Conservation (phyloP, 1,140 invertebrate species). For the Sycophila sp. region DNA sequence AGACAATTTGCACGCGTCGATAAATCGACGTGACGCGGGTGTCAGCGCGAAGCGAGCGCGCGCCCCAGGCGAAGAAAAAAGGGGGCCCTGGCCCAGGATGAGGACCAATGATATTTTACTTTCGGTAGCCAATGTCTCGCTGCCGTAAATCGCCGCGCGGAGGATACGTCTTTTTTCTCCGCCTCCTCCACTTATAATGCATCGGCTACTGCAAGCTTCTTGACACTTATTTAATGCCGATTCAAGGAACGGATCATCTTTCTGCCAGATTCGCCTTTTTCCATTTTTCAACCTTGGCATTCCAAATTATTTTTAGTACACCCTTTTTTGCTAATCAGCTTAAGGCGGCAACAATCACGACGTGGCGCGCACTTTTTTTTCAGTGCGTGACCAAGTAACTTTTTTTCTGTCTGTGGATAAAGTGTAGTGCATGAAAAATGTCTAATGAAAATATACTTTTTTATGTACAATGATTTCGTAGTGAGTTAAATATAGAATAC, state of each 20-base stretch:
- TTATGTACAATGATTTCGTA: no score
- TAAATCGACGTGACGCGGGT: background rate
- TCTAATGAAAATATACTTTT: no score
- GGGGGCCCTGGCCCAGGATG: background rate
- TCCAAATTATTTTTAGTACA: no score
- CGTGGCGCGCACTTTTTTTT: no score
- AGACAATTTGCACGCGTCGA: constrained; percentile 8
- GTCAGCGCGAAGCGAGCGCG: background rate
- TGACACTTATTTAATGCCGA: background rate
- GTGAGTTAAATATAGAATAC: no score
- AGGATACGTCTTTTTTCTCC: background rate
- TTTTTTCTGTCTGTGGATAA: no score
- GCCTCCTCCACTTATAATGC: background rate
- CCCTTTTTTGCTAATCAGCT: no score
- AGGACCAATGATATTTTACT: constrained; percentile 22
- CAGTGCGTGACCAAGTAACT: no score
- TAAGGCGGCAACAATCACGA: no score
- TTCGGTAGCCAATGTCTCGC: constrained; percentile 6
- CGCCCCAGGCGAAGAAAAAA: background rate
- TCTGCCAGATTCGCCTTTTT: background rate
- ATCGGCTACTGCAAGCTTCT: background rate
- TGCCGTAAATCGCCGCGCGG: constrained; percentile 2
- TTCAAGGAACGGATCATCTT: background rate
- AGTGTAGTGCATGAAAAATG: no score
- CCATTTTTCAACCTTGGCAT: constrained; percentile 7